Conservation (phyloP, 1,140 invertebrate species). For the Archivesica marissinica region DNA sequence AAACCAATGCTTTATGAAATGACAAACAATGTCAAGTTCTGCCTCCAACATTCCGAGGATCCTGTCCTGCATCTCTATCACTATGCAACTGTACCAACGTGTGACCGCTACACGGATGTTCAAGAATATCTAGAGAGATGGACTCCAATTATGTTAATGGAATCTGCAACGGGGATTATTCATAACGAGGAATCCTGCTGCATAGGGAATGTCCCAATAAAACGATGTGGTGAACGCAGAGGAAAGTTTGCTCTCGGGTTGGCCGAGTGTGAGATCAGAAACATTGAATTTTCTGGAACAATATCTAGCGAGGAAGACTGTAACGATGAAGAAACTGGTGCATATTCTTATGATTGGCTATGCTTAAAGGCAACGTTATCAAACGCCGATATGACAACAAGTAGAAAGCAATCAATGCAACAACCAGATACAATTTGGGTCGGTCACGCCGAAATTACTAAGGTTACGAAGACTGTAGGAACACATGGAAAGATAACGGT, state of each 20-base stretch:
- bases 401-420: neutral
- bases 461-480: neutral
- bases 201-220: constrained; percentile 29
- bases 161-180: constrained; percentile 54
- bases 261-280: constrained; percentile 44
- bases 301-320: neutral
- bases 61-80: constrained; percentile 54
- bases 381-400: neutral
- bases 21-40: constrained; percentile 58
- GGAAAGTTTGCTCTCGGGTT: constrained; percentile 46
- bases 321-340: neutral
- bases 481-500: constrained; percentile 1
- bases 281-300: constrained; percentile 57
- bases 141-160: constrained; percentile 64
- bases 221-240: neutral
- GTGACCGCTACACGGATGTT: constrained; percentile 10
- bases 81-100: constrained; percentile 21
- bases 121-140: constrained; percentile 57
- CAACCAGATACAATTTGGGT: neutral
- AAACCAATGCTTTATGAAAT: constrained; percentile 45
- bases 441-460: neutral
- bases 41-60: constrained; percentile 58
- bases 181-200: constrained; percentile 14
- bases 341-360: constrained; percentile 56
- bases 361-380: constrained; percentile 32